Percentiles rank a stretch among this genome's conserved stretches.
Conservation (phyloP, 2,113 vertebrate genomes). For the Brachypodius melanocephalos region DNA sequence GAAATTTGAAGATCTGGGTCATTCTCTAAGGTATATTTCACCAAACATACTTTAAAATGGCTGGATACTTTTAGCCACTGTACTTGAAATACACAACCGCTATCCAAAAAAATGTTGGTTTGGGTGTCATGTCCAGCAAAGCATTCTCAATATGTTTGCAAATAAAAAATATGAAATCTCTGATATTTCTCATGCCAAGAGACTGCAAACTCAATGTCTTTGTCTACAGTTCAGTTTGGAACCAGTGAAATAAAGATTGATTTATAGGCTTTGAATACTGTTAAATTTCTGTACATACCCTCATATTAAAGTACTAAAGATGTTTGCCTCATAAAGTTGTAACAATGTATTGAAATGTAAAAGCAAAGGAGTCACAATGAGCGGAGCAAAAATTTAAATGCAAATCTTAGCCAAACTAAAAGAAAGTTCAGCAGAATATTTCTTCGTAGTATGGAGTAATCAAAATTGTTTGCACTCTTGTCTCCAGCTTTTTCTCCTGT, state of each 20-base stretch:
- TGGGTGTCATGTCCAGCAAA: constrained; percentile 46
- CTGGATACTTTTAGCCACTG: background rate
- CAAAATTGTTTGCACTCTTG: background rate
- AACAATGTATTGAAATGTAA: background rate
- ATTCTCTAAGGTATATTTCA: background rate
- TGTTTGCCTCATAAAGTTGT: background rate
- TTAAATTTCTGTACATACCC: background rate
- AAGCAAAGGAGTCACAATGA: background rate
- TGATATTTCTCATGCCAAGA: background rate
- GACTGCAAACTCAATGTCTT: background rate
- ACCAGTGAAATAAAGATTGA: background rate
- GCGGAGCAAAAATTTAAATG: background rate
- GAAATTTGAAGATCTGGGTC: background rate
- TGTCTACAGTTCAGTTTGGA: background rate
- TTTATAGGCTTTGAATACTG: background rate
- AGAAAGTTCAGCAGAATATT: background rate
- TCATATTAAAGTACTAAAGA: background rate
- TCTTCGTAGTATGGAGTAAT: background rate
- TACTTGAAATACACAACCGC: background rate
- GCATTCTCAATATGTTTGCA: constrained; percentile 14
- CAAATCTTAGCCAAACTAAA: constrained; percentile 25
- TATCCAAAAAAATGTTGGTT: background rate
- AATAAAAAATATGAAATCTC: constrained; percentile 28
- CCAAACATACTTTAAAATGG: background rate
- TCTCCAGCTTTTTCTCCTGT: background rate